Evolutionary conservation across 1,140 invertebrate species (phyloP).

Genomic region (Magallana gigas): DNA sequence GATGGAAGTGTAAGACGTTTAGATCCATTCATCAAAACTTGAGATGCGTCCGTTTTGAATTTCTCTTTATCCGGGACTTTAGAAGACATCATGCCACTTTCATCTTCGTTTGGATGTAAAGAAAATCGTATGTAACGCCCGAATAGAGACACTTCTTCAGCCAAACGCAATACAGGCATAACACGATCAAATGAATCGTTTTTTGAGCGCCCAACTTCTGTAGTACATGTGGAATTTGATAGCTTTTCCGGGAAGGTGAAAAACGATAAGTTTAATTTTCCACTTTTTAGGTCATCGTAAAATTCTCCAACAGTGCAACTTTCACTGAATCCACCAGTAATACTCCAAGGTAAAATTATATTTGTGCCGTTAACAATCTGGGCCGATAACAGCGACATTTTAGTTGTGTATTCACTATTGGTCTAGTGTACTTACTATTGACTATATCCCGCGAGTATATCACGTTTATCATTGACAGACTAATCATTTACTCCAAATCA

Average conservation of each 20-base stretch:
- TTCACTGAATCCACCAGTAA: not conserved
- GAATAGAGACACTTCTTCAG: not conserved
- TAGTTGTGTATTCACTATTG: too few relatives aligned
- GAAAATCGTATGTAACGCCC: too few relatives aligned
- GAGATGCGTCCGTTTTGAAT: slow-evolving; percentile 25
- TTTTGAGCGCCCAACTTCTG: not conserved
- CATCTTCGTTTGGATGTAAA: not conserved
- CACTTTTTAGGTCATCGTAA: not conserved
- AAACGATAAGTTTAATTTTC: not conserved
- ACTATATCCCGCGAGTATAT: too few relatives aligned
- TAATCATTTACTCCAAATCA: not conserved
- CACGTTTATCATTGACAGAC: too few relatives aligned
- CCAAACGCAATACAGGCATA: not conserved
- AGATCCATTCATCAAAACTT: slow-evolving; percentile 35
- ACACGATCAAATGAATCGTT: not conserved
- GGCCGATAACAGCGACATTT: not conserved
- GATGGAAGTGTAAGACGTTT: slow-evolving; percentile 32
- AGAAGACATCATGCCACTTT: not conserved
- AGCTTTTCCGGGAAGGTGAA: not conserved
- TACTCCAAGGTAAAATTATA: not conserved
- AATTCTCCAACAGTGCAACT: not conserved
- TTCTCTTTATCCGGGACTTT: not conserved
- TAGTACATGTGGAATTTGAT: not conserved
- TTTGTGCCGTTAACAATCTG: not conserved
- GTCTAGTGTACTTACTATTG: too few relatives aligned